Evolutionary conservation across 1,140 invertebrate species (phyloP), one percentile per base, ranked within the genome.

Genomic region (Tribolium castaneum): DNA sequence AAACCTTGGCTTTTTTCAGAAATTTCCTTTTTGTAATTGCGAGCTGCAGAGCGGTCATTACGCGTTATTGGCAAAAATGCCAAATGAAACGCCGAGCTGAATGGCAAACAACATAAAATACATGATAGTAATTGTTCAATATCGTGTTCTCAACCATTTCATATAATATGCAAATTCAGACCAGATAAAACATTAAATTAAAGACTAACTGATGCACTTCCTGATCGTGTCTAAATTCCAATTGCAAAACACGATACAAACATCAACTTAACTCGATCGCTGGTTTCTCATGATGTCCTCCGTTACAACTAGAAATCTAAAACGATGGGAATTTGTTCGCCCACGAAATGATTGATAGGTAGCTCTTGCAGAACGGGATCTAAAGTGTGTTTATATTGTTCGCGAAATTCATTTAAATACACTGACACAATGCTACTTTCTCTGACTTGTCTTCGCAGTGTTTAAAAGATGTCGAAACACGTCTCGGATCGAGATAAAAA

Each of bases 141-240:
- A 66, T 66, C 59, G 59, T 66, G 59, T 66, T 66, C 59, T 66
- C 59, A 66, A 66, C 59, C 59, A 66, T 66, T 66, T 66, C 35
- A 66, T 66, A 66, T 66, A 66, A 66, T 66, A 66, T 66, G 59
- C 59, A 66, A 66, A 66, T 66, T 35, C 59, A 12, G 59, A 45
- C 59, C 1, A 35, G 59, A 66, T 66, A 66, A 66, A 66, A 66
- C 59, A 66, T 66, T 35, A 39, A 66, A 66, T 66, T 66, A 66
- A 66, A 66, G 59, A 66, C n/a, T 35, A 66, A 66, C 59, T 66
- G 59, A 66, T 66, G 25, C 59, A 66, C 25, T 66, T 66, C 59
- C 59, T 66, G 59, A 35, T 66, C 59, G 30, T 66, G 59, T 66
- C 30, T 66, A 35, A 66, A 35, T 66, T 66, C 30, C 59, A 66